Conservation (phyloP, 2,113 vertebrate species). For the Crotalus viridis region DNA sequence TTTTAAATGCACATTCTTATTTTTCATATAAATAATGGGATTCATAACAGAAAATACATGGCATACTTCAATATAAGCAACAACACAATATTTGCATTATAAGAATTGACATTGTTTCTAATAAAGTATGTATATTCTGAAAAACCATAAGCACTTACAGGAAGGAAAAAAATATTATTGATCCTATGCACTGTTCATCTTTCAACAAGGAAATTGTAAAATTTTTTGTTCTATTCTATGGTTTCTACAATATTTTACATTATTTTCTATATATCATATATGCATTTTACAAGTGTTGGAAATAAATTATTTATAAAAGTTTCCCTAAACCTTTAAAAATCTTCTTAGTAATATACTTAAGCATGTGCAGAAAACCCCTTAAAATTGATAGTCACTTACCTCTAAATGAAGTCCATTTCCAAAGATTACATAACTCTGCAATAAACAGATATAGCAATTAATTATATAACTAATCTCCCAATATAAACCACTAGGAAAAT, state of each 20-base stretch:
- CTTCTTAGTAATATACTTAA: background rate
- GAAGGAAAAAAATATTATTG: background rate
- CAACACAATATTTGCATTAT: background rate
- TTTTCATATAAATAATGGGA: background rate
- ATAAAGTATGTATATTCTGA: background rate
- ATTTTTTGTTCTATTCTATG: background rate
- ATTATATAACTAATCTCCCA: background rate
- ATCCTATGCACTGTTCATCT: background rate
- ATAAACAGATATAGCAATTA: conserved; percentile 28
- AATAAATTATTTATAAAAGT: background rate
- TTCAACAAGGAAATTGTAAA: background rate
- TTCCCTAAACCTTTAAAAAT: background rate
- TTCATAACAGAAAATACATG: background rate
- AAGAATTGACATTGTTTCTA: background rate
- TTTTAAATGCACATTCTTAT: background rate
- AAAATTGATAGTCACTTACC: conserved; percentile 58
- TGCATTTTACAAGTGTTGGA: background rate
- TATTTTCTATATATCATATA: background rate
- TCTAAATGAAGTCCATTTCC: conserved; percentile 70
- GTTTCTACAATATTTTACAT: background rate
- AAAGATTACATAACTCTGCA: conserved; percentile 66
- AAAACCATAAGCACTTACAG: background rate
- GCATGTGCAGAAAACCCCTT: background rate
- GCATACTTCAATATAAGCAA: background rate
- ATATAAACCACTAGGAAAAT: background rate